Base-by-base conservation (phyloP, 2,888 invertebrate species). In the Heteropelma amictum region DNA sequence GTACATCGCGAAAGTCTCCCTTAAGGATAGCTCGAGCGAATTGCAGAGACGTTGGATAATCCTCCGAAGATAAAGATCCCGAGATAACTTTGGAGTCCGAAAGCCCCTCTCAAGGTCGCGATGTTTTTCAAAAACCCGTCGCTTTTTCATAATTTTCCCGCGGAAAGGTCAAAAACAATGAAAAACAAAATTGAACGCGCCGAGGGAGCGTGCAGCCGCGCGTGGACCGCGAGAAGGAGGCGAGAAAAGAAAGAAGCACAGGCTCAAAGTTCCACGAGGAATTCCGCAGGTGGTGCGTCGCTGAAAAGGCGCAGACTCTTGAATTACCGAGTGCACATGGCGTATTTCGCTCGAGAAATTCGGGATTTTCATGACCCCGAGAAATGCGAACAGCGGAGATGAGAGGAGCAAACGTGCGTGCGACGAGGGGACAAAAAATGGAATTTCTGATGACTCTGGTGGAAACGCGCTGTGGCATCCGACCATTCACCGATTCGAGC, bases 401-500 rank as follows among this genome's bases (percentile, higher is more conserved):
- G n/a, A 60, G 10, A 21, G 35, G 30, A 10, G 4, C 2, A 42
- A 5, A 10, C 7, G 26, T 38, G 19, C 10, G 42, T 3, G 1
- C 47, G n/a, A 10, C 21, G 17, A 14, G 26, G 38, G 10, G 21
- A 35, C 21, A 33, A 8, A 45, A 26, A 21, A 42, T 12, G 14
- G 6, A 8, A 5, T 12, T n/a, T 21, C 30, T 26, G 33, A 35
- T 49, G 49, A 7, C 42, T 23, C 23, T 4, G 10, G 7, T n/a
- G n/a, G 19, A 45, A 28, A 33, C 14, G 10, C 14, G 10, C 26
- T 33, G 23, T 42, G 10, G 12, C 17, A 30, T 8, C 23, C 61
- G 60, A 53, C 60, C 73, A 75, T 67, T 76, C 79, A 79, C 79
- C 80, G 79, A 83, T 83, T 82, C 83, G 81, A 83, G 83, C 81